These are phyloP conservation scores for Caenorhabditis tropicalis DNA, from an alignment of 1,140 invertebrate genomes.

Conservation along the genomic window DNA sequence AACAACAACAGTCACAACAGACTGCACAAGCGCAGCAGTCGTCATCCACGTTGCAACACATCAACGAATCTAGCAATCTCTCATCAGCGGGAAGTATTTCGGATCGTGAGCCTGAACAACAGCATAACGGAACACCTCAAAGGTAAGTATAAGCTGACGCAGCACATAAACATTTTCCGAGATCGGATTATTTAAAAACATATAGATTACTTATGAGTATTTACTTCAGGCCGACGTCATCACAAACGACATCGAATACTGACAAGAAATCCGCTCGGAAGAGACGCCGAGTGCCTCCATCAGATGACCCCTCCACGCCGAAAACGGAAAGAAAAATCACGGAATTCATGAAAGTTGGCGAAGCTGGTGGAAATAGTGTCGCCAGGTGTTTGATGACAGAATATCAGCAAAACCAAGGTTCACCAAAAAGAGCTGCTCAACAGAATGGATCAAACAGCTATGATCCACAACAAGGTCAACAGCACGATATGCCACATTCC, in stretches of 20 bases:
- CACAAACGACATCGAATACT: background rate
- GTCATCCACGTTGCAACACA: background rate
- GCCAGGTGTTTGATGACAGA: constrained; percentile 17
- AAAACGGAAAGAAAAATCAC: constrained; percentile 53
- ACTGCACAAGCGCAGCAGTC: background rate
- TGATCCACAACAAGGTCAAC: background rate
- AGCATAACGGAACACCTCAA: constrained; percentile 42
- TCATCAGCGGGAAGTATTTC: constrained; percentile 46
- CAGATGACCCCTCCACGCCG: constrained; percentile 45
- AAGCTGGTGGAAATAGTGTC: background rate
- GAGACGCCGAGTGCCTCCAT: background rate
- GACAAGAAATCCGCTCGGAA: constrained; percentile 52
- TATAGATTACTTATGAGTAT: background rate
- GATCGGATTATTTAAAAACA: no score
- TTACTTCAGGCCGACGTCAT: background rate
- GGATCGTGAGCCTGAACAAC: constrained; percentile 52
- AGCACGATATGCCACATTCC: background rate
- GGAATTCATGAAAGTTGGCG: constrained; percentile 45
- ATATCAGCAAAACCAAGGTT: constrained; percentile 15
- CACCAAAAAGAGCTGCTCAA: background rate
- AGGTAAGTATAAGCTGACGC: constrained; percentile 43
- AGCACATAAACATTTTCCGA: no score
- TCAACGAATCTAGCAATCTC: constrained; percentile 53
- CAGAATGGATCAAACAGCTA: constrained; percentile 20
- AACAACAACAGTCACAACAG: background rate